Conservation (phyloP, 53 echinoderm and acorn worm species). For the Mesocentrotus franciscanus region DNA sequence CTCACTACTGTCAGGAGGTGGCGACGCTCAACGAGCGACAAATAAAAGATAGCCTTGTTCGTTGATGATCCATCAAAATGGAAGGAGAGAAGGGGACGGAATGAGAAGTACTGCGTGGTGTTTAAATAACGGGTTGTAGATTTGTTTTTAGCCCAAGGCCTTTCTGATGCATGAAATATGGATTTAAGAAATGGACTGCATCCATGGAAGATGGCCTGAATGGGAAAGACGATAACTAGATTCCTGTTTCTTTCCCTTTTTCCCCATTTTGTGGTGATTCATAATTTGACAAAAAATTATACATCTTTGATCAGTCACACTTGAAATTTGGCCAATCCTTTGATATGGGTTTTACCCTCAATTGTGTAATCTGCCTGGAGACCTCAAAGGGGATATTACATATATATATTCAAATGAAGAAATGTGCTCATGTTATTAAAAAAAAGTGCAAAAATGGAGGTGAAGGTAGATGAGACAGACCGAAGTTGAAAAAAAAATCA, state of each 20-base stretch:
- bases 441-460: too few species aligned
- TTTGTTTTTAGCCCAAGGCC: slow-evolving; percentile 24
- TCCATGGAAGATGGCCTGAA: neutral
- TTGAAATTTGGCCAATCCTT: neutral
- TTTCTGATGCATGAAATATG: slow-evolving; percentile 29
- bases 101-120: neutral
- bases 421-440: neutral
- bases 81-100: neutral
- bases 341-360: neutral
- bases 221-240: neutral
- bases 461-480: too few species aligned
- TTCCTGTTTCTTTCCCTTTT: neutral
- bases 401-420: neutral
- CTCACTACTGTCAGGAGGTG: slow-evolving; percentile 44
- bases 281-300: neutral
- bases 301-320: slow-evolving; percentile 19
- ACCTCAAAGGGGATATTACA: neutral
- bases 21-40: slow-evolving; percentile 39
- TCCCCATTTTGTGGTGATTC: neutral
- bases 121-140: slow-evolving; percentile 27
- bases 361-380: neutral
- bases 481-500: neutral
- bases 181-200: slow-evolving; percentile 25
- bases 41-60: slow-evolving; percentile 38
- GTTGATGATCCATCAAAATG: slow-evolving; percentile 27